Base-by-base conservation (phyloP, 2,888 invertebrate species). In the Heliconius erato region DNA sequence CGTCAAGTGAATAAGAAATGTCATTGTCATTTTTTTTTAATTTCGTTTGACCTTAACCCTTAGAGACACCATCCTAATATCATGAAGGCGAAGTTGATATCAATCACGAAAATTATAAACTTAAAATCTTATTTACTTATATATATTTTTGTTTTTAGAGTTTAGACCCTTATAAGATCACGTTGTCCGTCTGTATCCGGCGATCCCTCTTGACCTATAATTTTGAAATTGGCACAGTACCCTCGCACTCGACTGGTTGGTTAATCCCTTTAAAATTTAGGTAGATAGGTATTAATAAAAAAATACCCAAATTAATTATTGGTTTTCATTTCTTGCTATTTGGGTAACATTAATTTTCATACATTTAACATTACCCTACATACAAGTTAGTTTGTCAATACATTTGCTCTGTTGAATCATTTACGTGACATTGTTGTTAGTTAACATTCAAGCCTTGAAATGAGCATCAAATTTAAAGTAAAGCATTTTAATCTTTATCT, bases 371-470 rank as follows among this genome's bases (percentile, higher is more conserved):
- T 63, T 59, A n/a, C 40, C 11, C 40, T 40, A 11, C 40, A 40
- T 40, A 40, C n/a, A n/a, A 32, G 49, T 32, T 28, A 28, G 6
- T 32, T 59, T 77, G 54, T 65, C 40, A 81, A 80, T 76, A 80
- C 49, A 81, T 40, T 68, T 79, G 59, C 78, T 79, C 79, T 71
- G 71, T 81, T 72, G 68, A 54, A 74, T 77, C 71, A 74, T 80
- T 85, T 65, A 79, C 82, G 81, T 83, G 82, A 79, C 77, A 81
- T 72, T 81, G 74, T 80, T 80, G 71, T 80, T 77, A 63, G 35
- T 63, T 35, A 59, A 79, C 82, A 69, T 82, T 54, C 35, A 63
- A 80, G 67, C 82, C 82, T 83, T 83, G 83, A 79, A 79, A 82
- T 71, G 71, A 72, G 49, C 69, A 79, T 79, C 79, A 67, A 32